These are phyloP conservation scores for Atethmia centrago DNA, from an alignment of 2,888 invertebrate species.

Conservation along the genomic window DNA sequence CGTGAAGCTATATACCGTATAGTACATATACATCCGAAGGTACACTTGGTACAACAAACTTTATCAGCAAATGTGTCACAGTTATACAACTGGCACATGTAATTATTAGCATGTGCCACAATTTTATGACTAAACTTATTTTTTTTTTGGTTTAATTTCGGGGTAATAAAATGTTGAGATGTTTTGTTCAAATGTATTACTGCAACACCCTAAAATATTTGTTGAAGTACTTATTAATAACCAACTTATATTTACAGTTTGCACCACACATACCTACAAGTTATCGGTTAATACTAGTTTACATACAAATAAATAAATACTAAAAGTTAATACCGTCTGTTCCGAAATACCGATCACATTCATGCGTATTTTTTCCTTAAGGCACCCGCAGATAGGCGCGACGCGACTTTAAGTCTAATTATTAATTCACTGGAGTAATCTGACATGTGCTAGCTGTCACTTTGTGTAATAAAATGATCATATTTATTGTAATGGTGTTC, in stretches of 20 bases:
- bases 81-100: constrained; percentile 35
- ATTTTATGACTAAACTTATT: neutral
- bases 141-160: constrained; percentile 2
- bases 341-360: neutral
- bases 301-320: too few relatives aligned
- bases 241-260: too few relatives aligned
- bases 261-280: too few relatives aligned
- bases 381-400: too few relatives aligned
- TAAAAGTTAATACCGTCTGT: too few relatives aligned
- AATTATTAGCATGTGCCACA: constrained; percentile 28
- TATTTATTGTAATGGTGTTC: too few relatives aligned
- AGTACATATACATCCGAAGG: neutral
- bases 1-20: constrained; percentile 16
- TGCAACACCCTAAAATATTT: neutral
- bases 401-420: too few relatives aligned
- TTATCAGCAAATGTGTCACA: constrained; percentile 24
- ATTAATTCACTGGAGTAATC: too few relatives aligned
- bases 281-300: too few relatives aligned
- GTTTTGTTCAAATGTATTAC: constrained; percentile 14
- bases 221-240: too few relatives aligned
- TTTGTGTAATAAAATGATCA: too few relatives aligned
- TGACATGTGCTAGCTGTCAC: too few relatives aligned
- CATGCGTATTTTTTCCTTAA: neutral
- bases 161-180: neutral
- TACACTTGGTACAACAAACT: constrained; percentile 14